Base-by-base conservation (phyloP, 2,113 vertebrate species). In the Semicossyphus pulcher region DNA sequence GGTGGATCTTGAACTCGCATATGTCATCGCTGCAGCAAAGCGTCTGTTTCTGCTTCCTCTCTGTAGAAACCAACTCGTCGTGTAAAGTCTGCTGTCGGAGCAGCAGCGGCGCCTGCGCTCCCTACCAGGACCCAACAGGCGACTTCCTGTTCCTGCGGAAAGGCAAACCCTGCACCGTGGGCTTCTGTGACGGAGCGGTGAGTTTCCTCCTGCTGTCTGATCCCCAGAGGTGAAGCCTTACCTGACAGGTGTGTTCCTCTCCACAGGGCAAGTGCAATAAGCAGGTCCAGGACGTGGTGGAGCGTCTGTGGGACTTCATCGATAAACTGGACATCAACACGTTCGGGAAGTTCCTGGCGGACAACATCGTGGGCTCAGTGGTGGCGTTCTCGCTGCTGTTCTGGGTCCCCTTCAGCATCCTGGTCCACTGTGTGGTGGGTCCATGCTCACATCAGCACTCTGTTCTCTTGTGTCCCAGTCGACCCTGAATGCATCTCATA, bases 241-340 rank as follows among this genome's bases (percentile, higher is more conserved):
- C 25, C 16, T 20, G 9, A 44, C 23, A 4, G 3, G 18, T n/a
- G 51, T 25, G 14, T 7, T 7, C 14, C 31, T 64, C 3, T 77
- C 4, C 69, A n/a, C 65, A 99, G 97, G 97, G 97, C 20, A 97
- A 96, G 84, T 99, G 97, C 0, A 97, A 97, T 92, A 99, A 99
- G 81, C 96, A 95, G 80, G 96, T 99, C 0, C 97, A 99, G 91
- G 97, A 99, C 42, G 95, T 97, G 63, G 95, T 99, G 2, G 97
- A 99, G 84, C 92, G 97, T 10, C 94, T 99, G n/a, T 99, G 97
- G 97, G 96, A 97, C 78, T 99, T 99, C 91, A 99, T 99, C 37
- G 97, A 98, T 26, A 95, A 97, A 49, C 92, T 99, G 66, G 96
- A 97, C 92, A 99, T 99, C 92, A 97, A 98, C 78, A 99, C 96